Evolutionary conservation across 1,140 invertebrate genomes (phyloP), one percentile per base, ranked within the genome.

Genomic region (Lucilia sericata): DNA sequence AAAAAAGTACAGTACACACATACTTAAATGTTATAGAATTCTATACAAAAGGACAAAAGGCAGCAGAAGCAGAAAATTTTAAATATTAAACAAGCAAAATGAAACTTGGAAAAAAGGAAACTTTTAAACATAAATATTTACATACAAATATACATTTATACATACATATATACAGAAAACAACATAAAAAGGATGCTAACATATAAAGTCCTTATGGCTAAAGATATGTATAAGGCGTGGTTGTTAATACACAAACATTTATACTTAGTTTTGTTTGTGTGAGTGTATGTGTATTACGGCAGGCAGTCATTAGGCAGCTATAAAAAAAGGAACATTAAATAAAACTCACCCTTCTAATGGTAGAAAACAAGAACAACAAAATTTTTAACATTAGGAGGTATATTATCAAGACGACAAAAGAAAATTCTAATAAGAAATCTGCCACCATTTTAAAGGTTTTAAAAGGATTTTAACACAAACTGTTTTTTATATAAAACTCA

Each of bases 221-320:
- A 80, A 80, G 76, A 80, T 49, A 80, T 30, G 25, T 30, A 30
- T 80, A 80, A 80, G 76, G 76, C 76, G 76, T 80, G 76, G 76
- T 80, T 80, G 76, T 49, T 80, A n/a, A 78, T 49, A 80, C 42
- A 42, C 42, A 42, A 8, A 51, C 42, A 80, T 17, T 17, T 14
- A 14, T 17, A 76, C 25, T 36, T 30, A 47, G n/a, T 30, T 78
- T 47, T 5, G 2, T 42, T 42, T 42, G 42, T 42, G 5, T 42
- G 5, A 8, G 42, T 42, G 10, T 42, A 8, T 8, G 10, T 8
- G 42, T 42, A 5, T 42, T 42, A n/a, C 5, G 42, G 42, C 74
- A 76, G 51, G 51, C 65, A 70, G n/a, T 70, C 19, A 60, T 60
- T 60, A 60, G 55, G 55, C 55, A 60, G 65, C 19, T 70, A 25